Conservation (phyloP, 2,888 invertebrate genomes). For the Leuctra nigra region DNA sequence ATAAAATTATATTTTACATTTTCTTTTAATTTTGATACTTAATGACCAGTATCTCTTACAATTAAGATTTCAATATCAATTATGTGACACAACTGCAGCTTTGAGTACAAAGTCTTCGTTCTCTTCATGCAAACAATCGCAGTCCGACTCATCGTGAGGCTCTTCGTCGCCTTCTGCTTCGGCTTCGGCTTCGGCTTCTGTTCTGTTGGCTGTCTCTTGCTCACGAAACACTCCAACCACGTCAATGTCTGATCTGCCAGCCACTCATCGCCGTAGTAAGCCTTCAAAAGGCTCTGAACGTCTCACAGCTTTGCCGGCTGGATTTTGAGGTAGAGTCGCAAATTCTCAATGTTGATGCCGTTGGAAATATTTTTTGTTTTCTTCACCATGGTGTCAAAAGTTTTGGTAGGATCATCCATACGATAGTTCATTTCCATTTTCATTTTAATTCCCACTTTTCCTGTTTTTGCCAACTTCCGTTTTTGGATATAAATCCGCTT, state of each 20-base stretch:
- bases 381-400: not conserved
- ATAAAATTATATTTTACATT: not conserved
- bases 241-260: too few relatives aligned
- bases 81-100: too few relatives aligned
- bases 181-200: not conserved
- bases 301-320: slow-evolving; percentile 4
- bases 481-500: slow-evolving; percentile 1
- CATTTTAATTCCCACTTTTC: not conserved
- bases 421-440: not conserved
- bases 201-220: not conserved
- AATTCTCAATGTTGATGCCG: not conserved
- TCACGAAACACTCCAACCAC: not conserved
- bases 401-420: not conserved
- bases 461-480: not conserved
- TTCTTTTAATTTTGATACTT: not conserved
- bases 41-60: not conserved
- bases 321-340: not conserved
- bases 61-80: not conserved
- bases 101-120: not conserved
- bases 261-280: not conserved
- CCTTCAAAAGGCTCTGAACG: not conserved
- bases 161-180: too few relatives aligned
- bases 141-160: not conserved
- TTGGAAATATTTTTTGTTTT: not conserved
- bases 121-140: not conserved